Base-by-base conservation (phyloP, 23 tunicate species). In the Corella eumyota region DNA sequence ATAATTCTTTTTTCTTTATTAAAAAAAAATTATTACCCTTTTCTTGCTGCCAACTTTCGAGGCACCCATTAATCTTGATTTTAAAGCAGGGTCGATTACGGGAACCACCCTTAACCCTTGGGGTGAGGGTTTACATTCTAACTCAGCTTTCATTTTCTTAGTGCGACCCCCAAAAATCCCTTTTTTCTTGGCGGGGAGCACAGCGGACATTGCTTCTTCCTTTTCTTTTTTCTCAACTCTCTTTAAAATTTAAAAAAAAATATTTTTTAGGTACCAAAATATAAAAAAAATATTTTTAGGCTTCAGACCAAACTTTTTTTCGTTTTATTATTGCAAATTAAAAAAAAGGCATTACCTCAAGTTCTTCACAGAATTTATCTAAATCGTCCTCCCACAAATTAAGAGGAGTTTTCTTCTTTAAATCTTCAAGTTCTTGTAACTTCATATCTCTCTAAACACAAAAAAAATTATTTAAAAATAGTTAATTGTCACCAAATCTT, bases 221-320 rank as follows among this genome's bases (percentile, higher is more conserved):
- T 75, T 64, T 51, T 86, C 95, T n/a, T 72, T 75, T 37, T 60
- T 29, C 52, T 86, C 95, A 31, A 86, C 85, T 77, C 71, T 86
- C 95, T 86, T 60, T 2, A 60, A 66, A 49, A 19, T 7, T 51
- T 51, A n/a, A 62, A 37, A 69, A 57, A 26, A 30, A 25, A 23
- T 30, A 51, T 9, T 64, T 60, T 22, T 9, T 44, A 44, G n/a
- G n/a, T n/a, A n/a, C n/a, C n/a, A n/a, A n/a, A n/a, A n/a, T n/a
- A n/a, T n/a, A n/a, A n/a, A n/a, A n/a, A n/a, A n/a, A n/a, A n/a
- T n/a, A n/a, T n/a, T n/a, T n/a, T n/a, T n/a, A n/a, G n/a, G n/a
- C n/a, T n/a, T n/a, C n/a, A n/a, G n/a, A n/a, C n/a, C n/a, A n/a
- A n/a, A n/a, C n/a, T n/a, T n/a, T n/a, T n/a, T n/a, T n/a, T n/a